Percentiles rank a stretch among this genome's conserved stretches.
Evolutionary conservation across 2,888 invertebrate genomes (phyloP).

Genomic region (Gymnoscelis rufifasciata): DNA sequence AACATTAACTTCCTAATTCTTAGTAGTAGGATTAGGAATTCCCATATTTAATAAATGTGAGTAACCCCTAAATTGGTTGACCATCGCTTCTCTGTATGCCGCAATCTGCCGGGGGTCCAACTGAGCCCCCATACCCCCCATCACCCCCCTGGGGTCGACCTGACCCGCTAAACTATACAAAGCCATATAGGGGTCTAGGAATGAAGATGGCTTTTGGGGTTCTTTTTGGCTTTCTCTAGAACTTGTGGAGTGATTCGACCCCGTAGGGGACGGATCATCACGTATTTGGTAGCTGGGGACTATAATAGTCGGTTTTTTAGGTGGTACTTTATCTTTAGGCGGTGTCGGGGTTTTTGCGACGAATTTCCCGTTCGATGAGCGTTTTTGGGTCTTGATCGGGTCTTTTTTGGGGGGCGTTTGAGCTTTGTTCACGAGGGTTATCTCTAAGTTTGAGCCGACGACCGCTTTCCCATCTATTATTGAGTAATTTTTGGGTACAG

Average conservation of each 20-base stretch:
- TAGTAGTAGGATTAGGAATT: conserved; percentile 61
- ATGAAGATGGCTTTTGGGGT: conserved; percentile 34
- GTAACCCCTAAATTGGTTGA: conserved; percentile 58
- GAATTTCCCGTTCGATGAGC: conserved; percentile 78
- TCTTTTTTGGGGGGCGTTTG: conserved; percentile 50
- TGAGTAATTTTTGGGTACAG: conserved; percentile 67
- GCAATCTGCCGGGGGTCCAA: conserved; percentile 67
- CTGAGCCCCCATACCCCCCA: conserved; percentile 58
- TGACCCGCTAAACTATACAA: conserved; percentile 60
- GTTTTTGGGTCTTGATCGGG: conserved; percentile 56
- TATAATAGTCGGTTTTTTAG: conserved; percentile 48
- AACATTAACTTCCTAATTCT: conserved; percentile 46
- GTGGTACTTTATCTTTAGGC: conserved; percentile 49
- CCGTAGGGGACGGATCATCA: conserved; percentile 51
- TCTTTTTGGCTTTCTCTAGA: conserved; percentile 38
- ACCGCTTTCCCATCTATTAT: conserved; percentile 61
- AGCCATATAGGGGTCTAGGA: conserved; percentile 68
- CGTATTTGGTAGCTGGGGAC: conserved; percentile 64
- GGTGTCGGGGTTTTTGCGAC: conserved; percentile 68
- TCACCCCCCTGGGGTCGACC: conserved; percentile 58
- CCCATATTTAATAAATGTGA: conserved; percentile 55
- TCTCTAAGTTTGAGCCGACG: conserved; percentile 84
- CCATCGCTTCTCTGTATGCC: conserved; percentile 64
- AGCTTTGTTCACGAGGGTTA: conserved; percentile 81
- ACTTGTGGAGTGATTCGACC: conserved; percentile 37